Conservation (phyloP, 2,888 invertebrate species). For the Amphipyra berbera region DNA sequence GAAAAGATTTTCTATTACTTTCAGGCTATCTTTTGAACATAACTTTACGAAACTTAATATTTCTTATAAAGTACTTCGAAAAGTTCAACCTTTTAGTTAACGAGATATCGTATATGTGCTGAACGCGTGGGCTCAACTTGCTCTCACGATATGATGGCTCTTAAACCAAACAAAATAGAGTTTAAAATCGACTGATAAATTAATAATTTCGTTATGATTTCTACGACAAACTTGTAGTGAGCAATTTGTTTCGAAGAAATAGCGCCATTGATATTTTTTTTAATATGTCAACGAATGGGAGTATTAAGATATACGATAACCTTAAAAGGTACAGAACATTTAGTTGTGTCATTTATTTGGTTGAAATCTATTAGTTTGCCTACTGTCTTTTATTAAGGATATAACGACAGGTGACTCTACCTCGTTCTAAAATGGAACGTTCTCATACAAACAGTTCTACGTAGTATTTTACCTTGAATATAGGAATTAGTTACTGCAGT, state of each 20-base stretch:
- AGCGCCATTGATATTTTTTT: constrained; percentile 23
- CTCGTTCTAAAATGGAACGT: not conserved
- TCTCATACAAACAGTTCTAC: not conserved
- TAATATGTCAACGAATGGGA: constrained; percentile 24
- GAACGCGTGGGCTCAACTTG: constrained; percentile 34
- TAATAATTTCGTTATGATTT: constrained; percentile 14
- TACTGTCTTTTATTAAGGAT: constrained; percentile 5
- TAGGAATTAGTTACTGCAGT: constrained; percentile 1
- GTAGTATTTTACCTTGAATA: constrained; percentile 15
- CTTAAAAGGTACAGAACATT: constrained; percentile 17
- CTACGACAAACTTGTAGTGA: constrained; percentile 24
- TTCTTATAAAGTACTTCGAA: constrained; percentile 10
- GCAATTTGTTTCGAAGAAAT: constrained; percentile 42
- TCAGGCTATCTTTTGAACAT: not conserved
- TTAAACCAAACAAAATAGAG: not conserved
- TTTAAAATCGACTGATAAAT: constrained; percentile 19
- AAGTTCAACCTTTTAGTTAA: constrained; percentile 14
- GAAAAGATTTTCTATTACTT: not conserved
- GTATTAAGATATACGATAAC: constrained; percentile 39
- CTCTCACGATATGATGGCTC: not conserved
- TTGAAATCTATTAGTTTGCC: constrained; percentile 14
- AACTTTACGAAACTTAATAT: constrained; percentile 1
- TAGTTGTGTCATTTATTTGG: constrained; percentile 15
- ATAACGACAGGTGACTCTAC: constrained; percentile 1
- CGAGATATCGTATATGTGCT: constrained; percentile 30